Base-by-base conservation (phyloP, 2,888 invertebrate species). In the Eupithecia centaureata region DNA sequence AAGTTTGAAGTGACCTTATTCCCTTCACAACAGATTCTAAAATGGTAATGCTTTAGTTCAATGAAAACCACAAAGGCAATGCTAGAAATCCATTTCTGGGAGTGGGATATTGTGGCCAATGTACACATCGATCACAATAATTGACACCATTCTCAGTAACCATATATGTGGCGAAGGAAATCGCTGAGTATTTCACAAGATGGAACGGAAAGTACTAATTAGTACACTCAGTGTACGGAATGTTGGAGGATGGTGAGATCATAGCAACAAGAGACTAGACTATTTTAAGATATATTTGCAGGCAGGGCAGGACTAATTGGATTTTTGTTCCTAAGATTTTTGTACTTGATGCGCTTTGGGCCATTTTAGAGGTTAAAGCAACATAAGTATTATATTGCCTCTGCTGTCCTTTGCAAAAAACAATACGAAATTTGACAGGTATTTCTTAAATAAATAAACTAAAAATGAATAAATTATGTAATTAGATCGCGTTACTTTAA, bases 61-160 rank as follows among this genome's bases (percentile, higher is more conserved):
- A 61, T 61, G 57, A 8, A 18, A 66, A 38, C 42, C 38, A 61
- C 54, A 61, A 65, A 57, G 57, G 32, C 42, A 25, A 57, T 35
- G 28, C 27, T 60, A 68, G 71, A 73, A 69, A 71, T 38, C 65
- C 64, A 63, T 68, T 52, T 68, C 66, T 57, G 66, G 59, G 47
- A 73, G 68, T 63, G 60, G 68, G 18, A 70, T 63, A 67, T 69
- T 66, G 64, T 61, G 61, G 62, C 63, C 67, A 52, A 61, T 68
- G 67, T 57, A 63, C 51, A 74, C 70, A 71, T 76, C 71, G 65
- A 70, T 79, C 73, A 81, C 77, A 79, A 79, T 82, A 81, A 84
- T 82, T 84, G 84, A 84, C 83, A 84, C 80, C 74, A 76, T 84
- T 84, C 82, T 77, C 79, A 78, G 62, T 58, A 52, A 61, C 82